Evolutionary conservation across 1,140 invertebrate species (phyloP).

Genomic region (Oedothorax gibbosus): DNA sequence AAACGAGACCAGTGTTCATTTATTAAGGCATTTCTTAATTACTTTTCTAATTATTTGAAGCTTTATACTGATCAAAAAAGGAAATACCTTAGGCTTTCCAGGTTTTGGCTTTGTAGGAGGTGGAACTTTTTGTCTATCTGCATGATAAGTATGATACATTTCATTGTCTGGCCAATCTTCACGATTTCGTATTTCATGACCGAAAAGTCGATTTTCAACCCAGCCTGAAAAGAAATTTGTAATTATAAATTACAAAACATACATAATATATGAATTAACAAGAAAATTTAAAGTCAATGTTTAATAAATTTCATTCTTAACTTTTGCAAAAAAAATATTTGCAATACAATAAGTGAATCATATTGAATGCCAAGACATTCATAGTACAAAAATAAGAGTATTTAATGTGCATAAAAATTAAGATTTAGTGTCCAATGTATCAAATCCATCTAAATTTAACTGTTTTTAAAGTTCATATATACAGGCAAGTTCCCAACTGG

Average conservation of each 20-base stretch:
- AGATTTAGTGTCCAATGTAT: too few species aligned
- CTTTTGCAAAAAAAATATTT: not conserved
- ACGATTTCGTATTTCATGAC: slow-evolving; percentile 69
- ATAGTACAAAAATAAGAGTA: too few species aligned
- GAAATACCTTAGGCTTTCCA: slow-evolving; percentile 81
- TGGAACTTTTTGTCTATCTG: slow-evolving; percentile 77
- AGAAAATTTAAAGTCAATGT: not conserved
- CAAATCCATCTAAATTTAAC: too few species aligned
- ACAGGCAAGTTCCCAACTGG: too few species aligned
- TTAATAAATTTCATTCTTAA: not conserved
- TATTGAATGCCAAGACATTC: too few species aligned
- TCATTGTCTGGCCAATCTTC: slow-evolving; percentile 63
- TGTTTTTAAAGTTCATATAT: too few species aligned
- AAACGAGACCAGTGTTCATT: too few species aligned
- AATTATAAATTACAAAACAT: not conserved
- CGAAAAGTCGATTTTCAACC: slow-evolving; percentile 76
- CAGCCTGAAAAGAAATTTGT: slow-evolving; percentile 70
- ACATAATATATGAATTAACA: not conserved
- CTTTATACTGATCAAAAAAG: not conserved
- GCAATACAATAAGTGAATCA: too few species aligned
- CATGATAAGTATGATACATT: slow-evolving; percentile 80
- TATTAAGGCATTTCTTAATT: too few species aligned
- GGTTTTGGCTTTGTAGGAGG: slow-evolving; percentile 76
- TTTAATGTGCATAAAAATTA: too few species aligned
- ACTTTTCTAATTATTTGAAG: too few species aligned